These are phyloP conservation scores for Oopsacas minuta DNA, from an alignment of 37 sponge, comb jelly and placozoan genomes.

Conservation along the genomic window DNA sequence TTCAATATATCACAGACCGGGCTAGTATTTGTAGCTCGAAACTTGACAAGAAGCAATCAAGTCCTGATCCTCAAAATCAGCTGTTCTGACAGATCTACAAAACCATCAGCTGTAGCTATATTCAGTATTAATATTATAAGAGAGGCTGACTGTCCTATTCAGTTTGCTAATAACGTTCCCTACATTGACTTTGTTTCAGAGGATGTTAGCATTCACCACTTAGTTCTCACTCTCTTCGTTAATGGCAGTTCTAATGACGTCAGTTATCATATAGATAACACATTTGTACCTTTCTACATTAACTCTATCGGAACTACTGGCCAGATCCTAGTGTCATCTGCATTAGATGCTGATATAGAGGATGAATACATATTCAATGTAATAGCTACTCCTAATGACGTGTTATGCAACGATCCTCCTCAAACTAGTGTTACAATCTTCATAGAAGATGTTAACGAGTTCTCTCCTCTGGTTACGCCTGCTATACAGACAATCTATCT, in stretches of 20 bases:
- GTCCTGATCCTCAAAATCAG: background rate
- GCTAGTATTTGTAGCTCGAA: background rate
- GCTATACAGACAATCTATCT: background rate
- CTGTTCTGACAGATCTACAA: background rate
- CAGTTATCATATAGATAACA: background rate
- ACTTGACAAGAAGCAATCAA: background rate
- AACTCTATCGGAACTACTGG: background rate
- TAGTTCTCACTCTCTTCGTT: background rate
- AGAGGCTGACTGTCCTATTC: background rate
- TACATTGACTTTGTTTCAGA: background rate
- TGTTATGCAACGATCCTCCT: background rate
- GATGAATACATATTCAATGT: background rate
- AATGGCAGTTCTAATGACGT: background rate
- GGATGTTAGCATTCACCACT: background rate
- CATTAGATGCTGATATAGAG: background rate
- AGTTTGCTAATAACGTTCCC: background rate
- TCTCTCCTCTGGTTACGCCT: constrained; percentile 34
- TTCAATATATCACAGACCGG: background rate
- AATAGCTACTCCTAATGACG: background rate
- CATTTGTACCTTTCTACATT: background rate
- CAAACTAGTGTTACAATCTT: constrained; percentile 29
- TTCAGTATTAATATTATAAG: background rate
- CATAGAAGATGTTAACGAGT: constrained; percentile 46
- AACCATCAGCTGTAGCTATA: background rate
- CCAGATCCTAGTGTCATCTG: background rate